phyloP scores from a whole-genome alignment of 2,888 invertebrate genomes.

The Palloptera scutellata region DNA sequence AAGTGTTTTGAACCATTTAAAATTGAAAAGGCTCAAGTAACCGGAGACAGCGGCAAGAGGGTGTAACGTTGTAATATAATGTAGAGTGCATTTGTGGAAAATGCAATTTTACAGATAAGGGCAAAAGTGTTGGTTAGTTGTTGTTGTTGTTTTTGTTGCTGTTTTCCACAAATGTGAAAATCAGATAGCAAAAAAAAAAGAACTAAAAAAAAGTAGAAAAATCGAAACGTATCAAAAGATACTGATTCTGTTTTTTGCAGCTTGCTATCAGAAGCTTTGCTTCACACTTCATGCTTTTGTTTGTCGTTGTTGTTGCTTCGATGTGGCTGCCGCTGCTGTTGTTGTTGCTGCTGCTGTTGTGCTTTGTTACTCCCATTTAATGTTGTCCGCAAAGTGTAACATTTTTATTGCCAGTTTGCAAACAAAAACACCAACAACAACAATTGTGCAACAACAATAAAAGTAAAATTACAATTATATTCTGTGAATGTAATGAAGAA shows the following conservation, averaged over 20 bases:
- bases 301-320: neutral
- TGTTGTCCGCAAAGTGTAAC: neutral
- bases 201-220: too few species aligned
- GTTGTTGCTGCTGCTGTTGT: neutral
- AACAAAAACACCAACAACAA: neutral
- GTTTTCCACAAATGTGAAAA: too few species aligned
- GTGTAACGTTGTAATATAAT: too few species aligned
- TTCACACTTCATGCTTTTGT: neutral
- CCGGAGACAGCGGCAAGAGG: too few species aligned
- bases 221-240: too few species aligned
- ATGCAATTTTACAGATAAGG: too few species aligned
- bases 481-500: neutral
- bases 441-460: neutral
- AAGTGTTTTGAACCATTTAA: too few species aligned
- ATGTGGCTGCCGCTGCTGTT: neutral
- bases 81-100: too few species aligned
- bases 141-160: too few species aligned
- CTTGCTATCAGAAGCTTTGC: neutral
- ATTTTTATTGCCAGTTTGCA: neutral
- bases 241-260: neutral
- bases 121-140: too few species aligned
- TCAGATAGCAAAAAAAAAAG: too few species aligned
- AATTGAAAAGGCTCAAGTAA: too few species aligned
- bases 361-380: conserved; percentile 1
- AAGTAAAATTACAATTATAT: neutral